These are phyloP conservation scores for Chymomyza amoena DNA, from an alignment of 2,888 invertebrate genomes.

Conservation along the genomic window DNA sequence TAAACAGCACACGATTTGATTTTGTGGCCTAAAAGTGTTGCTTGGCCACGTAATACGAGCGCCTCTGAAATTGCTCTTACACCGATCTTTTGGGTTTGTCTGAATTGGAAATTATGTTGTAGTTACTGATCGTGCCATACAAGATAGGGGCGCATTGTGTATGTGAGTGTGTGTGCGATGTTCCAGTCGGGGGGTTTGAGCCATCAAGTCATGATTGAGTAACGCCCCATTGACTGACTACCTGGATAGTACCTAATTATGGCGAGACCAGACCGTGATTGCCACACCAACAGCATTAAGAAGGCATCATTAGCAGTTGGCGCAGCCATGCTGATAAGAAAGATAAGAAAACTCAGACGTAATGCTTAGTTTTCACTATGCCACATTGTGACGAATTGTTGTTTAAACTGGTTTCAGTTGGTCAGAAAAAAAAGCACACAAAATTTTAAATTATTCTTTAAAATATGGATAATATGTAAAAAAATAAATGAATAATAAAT, in stretches of 20 bases:
- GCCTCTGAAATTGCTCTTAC: slow-evolving; percentile 54
- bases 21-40: slow-evolving; percentile 71
- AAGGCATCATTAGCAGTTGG: slow-evolving; percentile 62
- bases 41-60: slow-evolving; percentile 53
- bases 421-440: too few relatives aligned
- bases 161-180: background rate
- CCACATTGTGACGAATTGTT: too few relatives aligned
- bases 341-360: slow-evolving; percentile 59
- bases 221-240: slow-evolving; percentile 64
- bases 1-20: slow-evolving; percentile 78
- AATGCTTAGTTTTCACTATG: too few relatives aligned
- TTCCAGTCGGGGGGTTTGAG: slow-evolving; percentile 60
- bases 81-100: background rate
- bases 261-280: slow-evolving; percentile 45
- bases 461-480: too few relatives aligned
- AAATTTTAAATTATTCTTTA: too few relatives aligned
- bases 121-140: slow-evolving; percentile 53
- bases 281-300: slow-evolving; percentile 21
- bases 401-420: too few relatives aligned
- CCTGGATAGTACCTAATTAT: slow-evolving; percentile 54
- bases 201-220: slow-evolving; percentile 77
- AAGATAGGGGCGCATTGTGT: slow-evolving; percentile 10
- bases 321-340: slow-evolving; percentile 39
- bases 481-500: too few relatives aligned
- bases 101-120: slow-evolving; percentile 62